Evolutionary conservation across 2,797 vertebrate species (phyloP), one percentile per base, ranked within the genome.

Genomic region (Ispidina lecontei): DNA sequence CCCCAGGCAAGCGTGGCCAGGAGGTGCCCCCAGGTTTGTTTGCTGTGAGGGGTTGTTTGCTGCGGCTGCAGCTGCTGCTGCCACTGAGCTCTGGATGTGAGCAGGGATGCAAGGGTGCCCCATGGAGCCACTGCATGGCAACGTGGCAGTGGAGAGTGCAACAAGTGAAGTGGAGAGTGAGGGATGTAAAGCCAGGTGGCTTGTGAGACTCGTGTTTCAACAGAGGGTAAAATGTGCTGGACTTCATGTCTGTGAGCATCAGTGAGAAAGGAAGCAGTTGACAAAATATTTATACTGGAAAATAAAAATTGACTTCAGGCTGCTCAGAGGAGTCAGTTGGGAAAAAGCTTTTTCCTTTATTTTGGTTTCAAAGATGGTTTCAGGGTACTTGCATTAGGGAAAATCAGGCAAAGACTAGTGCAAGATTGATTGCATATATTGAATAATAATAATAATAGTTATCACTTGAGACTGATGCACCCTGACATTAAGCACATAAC

Each of bases 251-350:
- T 75, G 6, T 8, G 18, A 62, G 51, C 7, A 1, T 33, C 51
- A 74, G 51, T 68, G 26, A 84, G 52, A 84, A 84, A 79, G 49
- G 35, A 79, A 92, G 52, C 56, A 76, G 65, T 35, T 92, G 49
- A 76, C 72, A 91, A 82, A 89, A 59, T 79, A 18, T 81, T 84
- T 91, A 49, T 76, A 64, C 23, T 19, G 28, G 70, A 87, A 87
- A 73, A 59, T 44, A 68, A 64, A 41, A 47, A 67, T 76, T 63
- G 62, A 16, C 35, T 70, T 90, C 25, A 70, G 39, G 20, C 17
- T 89, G 52, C 23, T 89, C 62, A 11, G 28, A 73, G 64, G 17
- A 75, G 63, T 74, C 54, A 56, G 44, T 79, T 33, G 19, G 33
- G 39, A 49, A 84, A 84, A 63, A 0, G 0, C 17, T 64, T 70